A percentile compares a stretch with the other conserved stretches of the same genome.
Evolutionary conservation across 2,113 vertebrate species (phyloP).

Genomic region (Tyto alba): DNA sequence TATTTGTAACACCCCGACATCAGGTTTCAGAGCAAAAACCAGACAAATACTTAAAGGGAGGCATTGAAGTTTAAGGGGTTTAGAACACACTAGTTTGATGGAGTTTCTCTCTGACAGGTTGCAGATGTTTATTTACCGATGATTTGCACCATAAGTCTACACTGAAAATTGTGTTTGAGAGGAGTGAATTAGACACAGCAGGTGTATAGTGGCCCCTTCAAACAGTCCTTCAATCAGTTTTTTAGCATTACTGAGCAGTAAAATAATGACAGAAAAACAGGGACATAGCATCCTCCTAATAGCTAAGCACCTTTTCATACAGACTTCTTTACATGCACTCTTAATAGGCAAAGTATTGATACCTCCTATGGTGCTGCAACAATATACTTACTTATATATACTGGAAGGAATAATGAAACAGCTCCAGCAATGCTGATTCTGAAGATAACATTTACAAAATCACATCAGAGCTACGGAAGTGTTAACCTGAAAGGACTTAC

Average conservation of each 20-base stretch:
- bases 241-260: not conserved
- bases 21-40: not conserved
- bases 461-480: not conserved
- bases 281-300: not conserved
- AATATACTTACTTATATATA: not conserved
- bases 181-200: not conserved
- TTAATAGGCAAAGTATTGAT: not conserved
- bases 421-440: not conserved
- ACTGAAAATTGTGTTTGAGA: not conserved
- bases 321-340: not conserved
- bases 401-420: not conserved
- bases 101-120: not conserved
- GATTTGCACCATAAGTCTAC: not conserved
- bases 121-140: not conserved
- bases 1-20: not conserved
- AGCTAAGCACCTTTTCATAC: not conserved
- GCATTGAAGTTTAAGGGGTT: not conserved
- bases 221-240: not conserved
- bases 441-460: not conserved
- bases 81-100: not conserved
- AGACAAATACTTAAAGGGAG: not conserved
- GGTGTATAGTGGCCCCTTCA: not conserved
- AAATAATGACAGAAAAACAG: not conserved
- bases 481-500: slow-evolving; percentile 7
- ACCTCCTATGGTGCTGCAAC: not conserved